These are phyloP conservation scores for Struthio camelus DNA, from an alignment of 2,113 vertebrate genomes.

Conservation along the genomic window DNA sequence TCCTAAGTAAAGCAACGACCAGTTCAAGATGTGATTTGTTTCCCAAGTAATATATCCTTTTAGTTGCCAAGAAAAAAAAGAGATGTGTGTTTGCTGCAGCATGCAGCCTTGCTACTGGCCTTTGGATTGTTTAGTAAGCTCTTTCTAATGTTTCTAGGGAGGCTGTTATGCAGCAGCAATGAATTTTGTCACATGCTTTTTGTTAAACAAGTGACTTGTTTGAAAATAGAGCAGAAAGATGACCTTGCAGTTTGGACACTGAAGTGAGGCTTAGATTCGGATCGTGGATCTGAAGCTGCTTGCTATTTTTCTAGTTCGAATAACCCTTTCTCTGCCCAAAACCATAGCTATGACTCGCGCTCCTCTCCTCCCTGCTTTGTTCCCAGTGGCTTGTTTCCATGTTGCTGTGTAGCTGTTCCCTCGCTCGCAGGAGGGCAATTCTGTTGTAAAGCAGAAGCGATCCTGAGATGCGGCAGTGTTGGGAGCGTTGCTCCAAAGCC, in stretches of 20 bases:
- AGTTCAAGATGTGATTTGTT: neutral
- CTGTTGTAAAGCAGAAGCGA: neutral
- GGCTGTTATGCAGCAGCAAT: neutral
- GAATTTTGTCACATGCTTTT: neutral
- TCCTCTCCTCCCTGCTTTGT: neutral
- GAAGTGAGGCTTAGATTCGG: neutral
- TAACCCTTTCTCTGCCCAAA: neutral
- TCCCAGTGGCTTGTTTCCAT: neutral
- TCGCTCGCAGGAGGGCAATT: accelerated
- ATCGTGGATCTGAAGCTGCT: neutral
- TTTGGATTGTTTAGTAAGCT: neutral
- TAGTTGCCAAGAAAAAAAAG: neutral
- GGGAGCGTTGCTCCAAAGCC: neutral
- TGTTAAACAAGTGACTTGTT: neutral
- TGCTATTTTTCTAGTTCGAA: neutral
- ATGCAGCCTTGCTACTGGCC: neutral
- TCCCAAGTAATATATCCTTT: neutral
- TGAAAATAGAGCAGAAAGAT: neutral
- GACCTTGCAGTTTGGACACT: neutral
- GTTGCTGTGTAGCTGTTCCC: neutral
- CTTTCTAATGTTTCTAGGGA: neutral
- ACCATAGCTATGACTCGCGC: neutral
- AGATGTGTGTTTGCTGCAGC: neutral
- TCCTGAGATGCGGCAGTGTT: neutral
- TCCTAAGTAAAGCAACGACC: neutral